A percentile compares a stretch with the other conserved stretches of the same genome.
phyloP scores from a whole-genome alignment of 2,113 vertebrate genomes.

The Columbina picui region DNA sequence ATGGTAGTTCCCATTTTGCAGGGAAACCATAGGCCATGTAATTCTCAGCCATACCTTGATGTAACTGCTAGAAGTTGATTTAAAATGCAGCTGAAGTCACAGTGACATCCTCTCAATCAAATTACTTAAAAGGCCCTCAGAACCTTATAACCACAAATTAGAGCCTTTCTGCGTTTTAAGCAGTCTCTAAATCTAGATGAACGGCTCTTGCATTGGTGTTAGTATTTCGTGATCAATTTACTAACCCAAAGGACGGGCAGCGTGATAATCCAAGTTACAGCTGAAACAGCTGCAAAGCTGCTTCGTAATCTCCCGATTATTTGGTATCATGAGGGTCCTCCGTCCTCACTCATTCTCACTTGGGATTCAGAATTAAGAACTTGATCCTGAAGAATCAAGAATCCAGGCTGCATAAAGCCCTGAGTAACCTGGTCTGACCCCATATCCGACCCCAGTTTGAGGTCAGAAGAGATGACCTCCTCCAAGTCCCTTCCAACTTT shows the following conservation, averaged over 20 bases:
- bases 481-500: neutral
- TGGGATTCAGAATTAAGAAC: neutral
- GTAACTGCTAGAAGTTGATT: neutral
- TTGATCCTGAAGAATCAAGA: constrained; percentile 10
- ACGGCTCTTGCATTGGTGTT: neutral
- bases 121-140: neutral
- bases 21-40: neutral
- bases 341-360: neutral
- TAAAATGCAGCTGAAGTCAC: neutral
- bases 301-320: neutral
- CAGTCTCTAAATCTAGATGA: neutral
- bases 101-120: neutral
- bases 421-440: neutral
- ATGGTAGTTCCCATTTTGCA: neutral
- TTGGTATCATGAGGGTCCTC: neutral
- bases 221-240: neutral
- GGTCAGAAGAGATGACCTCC: neutral
- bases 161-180: neutral
- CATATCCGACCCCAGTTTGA: neutral
- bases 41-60: neutral
- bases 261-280: neutral
- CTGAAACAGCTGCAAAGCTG: neutral
- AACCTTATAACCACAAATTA: neutral
- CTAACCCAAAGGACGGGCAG: neutral
- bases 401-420: neutral